Percentiles rank a stretch among this genome's conserved stretches.
Conservation (phyloP, 1,140 invertebrate species). For the Glomeris maerens region DNA sequence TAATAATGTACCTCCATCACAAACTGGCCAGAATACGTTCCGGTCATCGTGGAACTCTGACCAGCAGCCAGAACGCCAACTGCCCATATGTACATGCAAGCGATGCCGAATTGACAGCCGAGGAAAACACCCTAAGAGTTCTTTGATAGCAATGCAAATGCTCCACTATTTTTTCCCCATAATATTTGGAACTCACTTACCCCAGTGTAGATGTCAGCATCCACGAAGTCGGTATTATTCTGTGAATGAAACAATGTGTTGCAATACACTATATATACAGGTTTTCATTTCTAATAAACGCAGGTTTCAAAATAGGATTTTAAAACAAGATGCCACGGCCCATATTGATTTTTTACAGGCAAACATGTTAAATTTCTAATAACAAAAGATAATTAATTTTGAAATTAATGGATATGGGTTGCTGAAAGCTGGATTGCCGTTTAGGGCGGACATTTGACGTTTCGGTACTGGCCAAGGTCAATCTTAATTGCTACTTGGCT, state of each 20-base stretch:
- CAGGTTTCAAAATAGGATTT: too few species aligned
- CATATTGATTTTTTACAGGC: background rate
- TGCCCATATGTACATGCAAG: slow-evolving; percentile 78
- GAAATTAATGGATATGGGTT: background rate
- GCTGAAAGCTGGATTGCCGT: background rate
- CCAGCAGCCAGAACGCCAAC: slow-evolving; percentile 79
- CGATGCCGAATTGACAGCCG: slow-evolving; percentile 63
- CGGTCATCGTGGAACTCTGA: slow-evolving; percentile 78
- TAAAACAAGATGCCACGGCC: too few species aligned
- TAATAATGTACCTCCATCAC: slow-evolving; percentile 37
- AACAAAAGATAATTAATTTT: background rate
- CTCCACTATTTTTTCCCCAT: background rate
- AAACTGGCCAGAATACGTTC: slow-evolving; percentile 44
- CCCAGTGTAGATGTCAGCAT: slow-evolving; percentile 66
- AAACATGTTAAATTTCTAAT: background rate
- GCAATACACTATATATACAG: background rate
- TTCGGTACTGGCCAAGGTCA: too few species aligned
- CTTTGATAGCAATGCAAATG: slow-evolving; percentile 4
- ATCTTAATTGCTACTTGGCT: too few species aligned
- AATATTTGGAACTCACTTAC: slow-evolving; percentile 21
- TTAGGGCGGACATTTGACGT: too few species aligned
- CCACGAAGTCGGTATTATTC: slow-evolving; percentile 40
- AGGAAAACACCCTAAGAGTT: slow-evolving; percentile 52
- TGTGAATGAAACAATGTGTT: slow-evolving; percentile 21
- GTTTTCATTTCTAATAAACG: background rate